phyloP scores from a whole-genome alignment of 2,797 vertebrate genomes.

The Coregonus suidteri region DNA sequence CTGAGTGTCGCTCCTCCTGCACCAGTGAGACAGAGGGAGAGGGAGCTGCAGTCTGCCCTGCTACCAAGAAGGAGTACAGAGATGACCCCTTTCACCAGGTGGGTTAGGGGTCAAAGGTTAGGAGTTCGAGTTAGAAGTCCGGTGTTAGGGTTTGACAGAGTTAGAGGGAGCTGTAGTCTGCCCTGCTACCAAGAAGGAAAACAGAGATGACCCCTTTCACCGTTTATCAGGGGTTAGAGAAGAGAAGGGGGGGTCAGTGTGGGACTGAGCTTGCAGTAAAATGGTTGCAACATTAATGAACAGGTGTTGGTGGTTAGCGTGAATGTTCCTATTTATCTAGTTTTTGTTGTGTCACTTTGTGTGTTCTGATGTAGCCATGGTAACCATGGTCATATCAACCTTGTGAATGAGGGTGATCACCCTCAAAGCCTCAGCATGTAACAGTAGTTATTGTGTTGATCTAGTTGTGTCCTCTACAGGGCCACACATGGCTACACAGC shows the following conservation, averaged over 20 bases:
- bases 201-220: constrained; percentile 95
- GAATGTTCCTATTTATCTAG: neutral
- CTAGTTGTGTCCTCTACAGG: constrained; percentile 68
- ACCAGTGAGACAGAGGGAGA: constrained; percentile 93
- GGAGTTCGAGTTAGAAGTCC: neutral
- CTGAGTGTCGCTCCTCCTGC: constrained; percentile 93
- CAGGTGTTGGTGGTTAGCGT: neutral
- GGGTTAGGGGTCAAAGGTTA: neutral
- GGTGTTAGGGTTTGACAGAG: constrained; percentile 73
- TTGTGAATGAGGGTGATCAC: no score
- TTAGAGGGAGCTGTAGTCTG: constrained; percentile 84
- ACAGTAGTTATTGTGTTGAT: neutral
- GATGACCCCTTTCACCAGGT: constrained; percentile 99
- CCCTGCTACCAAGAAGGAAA: constrained; percentile 89
- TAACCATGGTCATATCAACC: no score
- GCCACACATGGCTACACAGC: constrained; percentile 95
- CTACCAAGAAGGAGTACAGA: constrained; percentile 92
- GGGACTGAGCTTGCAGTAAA: no score
- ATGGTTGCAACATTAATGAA: no score
- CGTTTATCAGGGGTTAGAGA: constrained; percentile 41
- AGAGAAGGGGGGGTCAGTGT: no score
- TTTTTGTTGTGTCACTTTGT: neutral
- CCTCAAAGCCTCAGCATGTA: neutral
- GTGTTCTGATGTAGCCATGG: neutral
- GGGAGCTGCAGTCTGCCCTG: constrained; percentile 81